Evolutionary conservation across 1,140 invertebrate species (phyloP), one percentile per base, ranked within the genome.

Genomic region (Coptotermes formosanus): DNA sequence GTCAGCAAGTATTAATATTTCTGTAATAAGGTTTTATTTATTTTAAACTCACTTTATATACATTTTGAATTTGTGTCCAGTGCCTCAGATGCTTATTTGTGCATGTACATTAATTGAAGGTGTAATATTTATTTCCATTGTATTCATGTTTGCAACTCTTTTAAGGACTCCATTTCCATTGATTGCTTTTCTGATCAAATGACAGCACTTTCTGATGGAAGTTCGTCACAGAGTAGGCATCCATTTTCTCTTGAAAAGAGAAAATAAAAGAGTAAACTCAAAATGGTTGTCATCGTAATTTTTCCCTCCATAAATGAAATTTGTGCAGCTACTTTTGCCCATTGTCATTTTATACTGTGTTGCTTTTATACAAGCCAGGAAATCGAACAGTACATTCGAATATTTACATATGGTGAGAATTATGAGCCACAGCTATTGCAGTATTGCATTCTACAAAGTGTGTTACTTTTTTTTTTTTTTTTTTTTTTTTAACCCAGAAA

Each of bases 271-370:
- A n/a, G 9, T 75, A 75, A 25, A 75, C 64, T 75, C 64, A 75
- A 75, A 75, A 30, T 75, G 64, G 64, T 75, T 75, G 64, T 75
- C 64, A 75, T 75, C 1, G 64, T 75, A 75, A 84, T 84, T 84
- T 84, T 84, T 84, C 83, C 83, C 83, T 84, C 83, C 83, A 84
- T 84, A 84, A 84, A 59, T n/a, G 25, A 55, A 52, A 84, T n/a
- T 75, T 84, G 83, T n/a, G 83, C 83, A 84, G 83, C 83, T 84
- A 52, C 30, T 84, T 59, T 84, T 84, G 83, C 83, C 83, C 52
- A 52, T 84, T 84, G 83, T 30, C 48, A 84, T 84, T 84, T 84
- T 84, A 84, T 84, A 84, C 30, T 84, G n/a, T 30, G 83, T 84
- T 84, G 52, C 45, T 55, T 84, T 84, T 75, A 75, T 75, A 75